These are phyloP conservation scores for Myopa testacea DNA, from an alignment of 2,888 invertebrate genomes.

Conservation along the genomic window DNA sequence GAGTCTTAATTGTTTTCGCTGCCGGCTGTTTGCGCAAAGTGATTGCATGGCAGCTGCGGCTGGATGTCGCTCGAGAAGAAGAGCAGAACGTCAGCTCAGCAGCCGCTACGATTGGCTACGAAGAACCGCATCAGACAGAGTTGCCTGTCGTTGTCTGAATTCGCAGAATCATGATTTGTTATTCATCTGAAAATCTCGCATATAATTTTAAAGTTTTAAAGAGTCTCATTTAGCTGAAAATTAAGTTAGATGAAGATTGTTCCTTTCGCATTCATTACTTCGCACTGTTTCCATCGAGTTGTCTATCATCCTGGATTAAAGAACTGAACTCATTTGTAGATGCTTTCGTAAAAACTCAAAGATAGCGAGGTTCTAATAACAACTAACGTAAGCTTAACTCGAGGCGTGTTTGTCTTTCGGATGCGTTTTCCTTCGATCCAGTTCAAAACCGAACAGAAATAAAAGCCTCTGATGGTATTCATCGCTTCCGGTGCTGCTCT, in stretches of 20 bases:
- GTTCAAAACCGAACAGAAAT: neutral
- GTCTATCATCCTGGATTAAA: no score
- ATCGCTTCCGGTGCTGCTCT: slow-evolving; percentile 1
- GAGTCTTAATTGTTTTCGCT: slow-evolving; percentile 32
- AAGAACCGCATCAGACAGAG: neutral
- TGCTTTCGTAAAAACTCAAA: no score
- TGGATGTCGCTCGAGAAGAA: neutral
- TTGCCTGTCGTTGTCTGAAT: neutral
- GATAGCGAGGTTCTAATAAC: neutral
- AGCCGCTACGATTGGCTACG: no score
- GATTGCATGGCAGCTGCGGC: slow-evolving; percentile 10
- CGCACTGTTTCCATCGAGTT: no score
- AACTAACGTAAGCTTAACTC: neutral
- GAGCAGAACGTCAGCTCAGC: neutral
- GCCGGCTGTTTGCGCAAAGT: slow-evolving; percentile 31
- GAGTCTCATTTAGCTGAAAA: no score
- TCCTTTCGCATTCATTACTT: no score
- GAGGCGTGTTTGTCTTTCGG: slow-evolving; percentile 11
- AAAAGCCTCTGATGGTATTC: neutral
- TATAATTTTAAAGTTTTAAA: no score
- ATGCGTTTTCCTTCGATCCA: neutral
- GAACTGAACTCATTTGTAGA: no score
- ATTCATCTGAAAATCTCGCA: no score
- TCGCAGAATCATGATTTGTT: no score
- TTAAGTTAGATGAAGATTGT: no score